Base-by-base conservation (phyloP, 2,797 vertebrate genomes). In the Mormyrops attenuatus region DNA sequence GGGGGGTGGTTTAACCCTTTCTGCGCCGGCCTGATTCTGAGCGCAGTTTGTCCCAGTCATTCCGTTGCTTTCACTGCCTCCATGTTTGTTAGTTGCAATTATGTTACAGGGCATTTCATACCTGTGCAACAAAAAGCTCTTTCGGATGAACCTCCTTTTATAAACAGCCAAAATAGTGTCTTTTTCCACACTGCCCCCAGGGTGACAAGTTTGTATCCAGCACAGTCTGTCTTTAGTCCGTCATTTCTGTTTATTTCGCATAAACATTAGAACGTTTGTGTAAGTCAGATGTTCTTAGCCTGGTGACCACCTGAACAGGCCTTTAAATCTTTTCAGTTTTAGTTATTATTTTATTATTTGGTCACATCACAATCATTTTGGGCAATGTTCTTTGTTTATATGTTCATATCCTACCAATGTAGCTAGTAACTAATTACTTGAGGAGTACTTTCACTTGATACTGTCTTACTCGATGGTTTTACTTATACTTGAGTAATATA, bases 1-100 rank as follows among this genome's bases (percentile, higher is more conserved):
- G 50, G 17, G 84, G 6, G 82, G 41, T 13, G 3, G 50, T 38
- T 89, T 89, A 88, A 89, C 85, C 89, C 52, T 8, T 55, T 77
- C 85, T 44, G 85, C 0, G 7, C 52, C 0, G n/a, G 44, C n/a
- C 57, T 0, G 4, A 15, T 30, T 69, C 8, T 47, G 77, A 82
- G 20, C 13, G 13, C 80, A 49, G 44, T 49, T 13, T 84, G 3
- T 49, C 17, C 38, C 5, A 17, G 44, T 44, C 41, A n/a, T n/a
- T 84, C 38, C 17, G 2, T 3, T 3, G 17, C 15, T 77, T 17
- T 77, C 30, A 77, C 69, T 41, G 13, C 60, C 26, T 11, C 22
- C 22, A 26, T 30, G 60, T 30, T 66, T 63, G 22, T 26, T 22
- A 63, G 34, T 77, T 77, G 69, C 34, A 77, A 41, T 38, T 77